Base-by-base conservation (phyloP, 2,797 vertebrate genomes). In the Champsocephalus gunnari region DNA sequence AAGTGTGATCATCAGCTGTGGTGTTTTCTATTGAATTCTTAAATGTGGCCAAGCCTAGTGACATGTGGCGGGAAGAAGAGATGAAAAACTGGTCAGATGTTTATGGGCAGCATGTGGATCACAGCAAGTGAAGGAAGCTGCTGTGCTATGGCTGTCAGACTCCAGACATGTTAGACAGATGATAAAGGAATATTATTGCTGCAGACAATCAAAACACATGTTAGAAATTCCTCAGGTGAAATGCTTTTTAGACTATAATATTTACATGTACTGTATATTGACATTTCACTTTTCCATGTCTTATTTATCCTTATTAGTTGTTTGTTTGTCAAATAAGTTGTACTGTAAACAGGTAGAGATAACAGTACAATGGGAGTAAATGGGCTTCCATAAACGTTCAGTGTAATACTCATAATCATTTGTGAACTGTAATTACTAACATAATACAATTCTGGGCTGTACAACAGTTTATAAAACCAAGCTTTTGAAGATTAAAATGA, bases 1-100 rank as follows among this genome's bases (percentile, higher is more conserved):
- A 88, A 82, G 67, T 80, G 74, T 74, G 83, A 88, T 91, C 56
- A 73, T 89, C 81, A 66, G 56, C 32, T 55, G 51, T 61, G 68
- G 54, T 66, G 86, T 82, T 87, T 93, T 88, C n/a, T 87, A 85
- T 80, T 89, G 75, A 65, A 59, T 78, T 74, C 85, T 84, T 62
- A 80, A 89, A 84, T 75, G 66, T 78, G 72, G 81, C 63, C 66
- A 50, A 66, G 32, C 43, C 16, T 32, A 2, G 48, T 56, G 79
- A 77, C 67, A 48, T 2, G 64, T 49, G 43, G 41, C 55, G 61
- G 45, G 65, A 55, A 16, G n/a, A 61, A 6, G 66, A 76, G 64
- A 28, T 54, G 57, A n/a, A 54, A 67, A 77, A 59, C 43, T 24
- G 34, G 43, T 68, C 59, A 17, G 54, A 79, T 55, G 75, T 81